Base-by-base conservation (phyloP, 2,113 vertebrate species). In the Heptranchias perlo region DNA sequence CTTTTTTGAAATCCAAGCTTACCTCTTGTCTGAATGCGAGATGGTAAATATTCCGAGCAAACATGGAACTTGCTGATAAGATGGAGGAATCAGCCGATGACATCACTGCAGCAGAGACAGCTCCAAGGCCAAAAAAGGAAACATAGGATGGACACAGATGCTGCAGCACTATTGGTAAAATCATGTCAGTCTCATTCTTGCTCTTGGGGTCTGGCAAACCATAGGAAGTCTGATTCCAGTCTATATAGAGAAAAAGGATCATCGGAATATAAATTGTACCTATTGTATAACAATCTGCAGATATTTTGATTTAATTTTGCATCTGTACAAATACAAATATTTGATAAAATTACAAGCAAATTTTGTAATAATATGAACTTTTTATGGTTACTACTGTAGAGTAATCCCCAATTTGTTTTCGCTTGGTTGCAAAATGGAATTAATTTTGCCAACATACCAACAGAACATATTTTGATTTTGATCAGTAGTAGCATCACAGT, bases 1-100 rank as follows among this genome's bases (percentile, higher is more conserved):
- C 10, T 21, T 62, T 78, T 28, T 52, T 78, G 47, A 35, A 35
- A 87, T 84, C 78, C 25, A 67, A 96, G 13, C 98, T 99, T 97
- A 99, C 99, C 96, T 98, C 99, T 97, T 99, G 99, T 49, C 99
- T 98, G 96, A 99, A 99, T 61, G 99, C 98, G 64, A 98, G 98
- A 95, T 99, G 98, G 97, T 99, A 99, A 97, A 99, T 99, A 96
- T 99, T 99, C 94, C 99, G 98, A 76, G 98, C 99, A 97, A 99
- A 99, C 99, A 99, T 99, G 13, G 99, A 99, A 96, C 99, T 99
- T 96, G 99, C 99, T 91, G 99, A 99, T 96, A 99, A 98, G 96
- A 99, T 99, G 44, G 99, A 99, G 2, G 99, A 99, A 96, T 99
- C 99, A 4, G 99, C 99, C 35, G 99, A 99, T 0, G 99, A 99